Conservation (phyloP, 2,797 vertebrate genomes). For the Craterocephalus amniculus region DNA sequence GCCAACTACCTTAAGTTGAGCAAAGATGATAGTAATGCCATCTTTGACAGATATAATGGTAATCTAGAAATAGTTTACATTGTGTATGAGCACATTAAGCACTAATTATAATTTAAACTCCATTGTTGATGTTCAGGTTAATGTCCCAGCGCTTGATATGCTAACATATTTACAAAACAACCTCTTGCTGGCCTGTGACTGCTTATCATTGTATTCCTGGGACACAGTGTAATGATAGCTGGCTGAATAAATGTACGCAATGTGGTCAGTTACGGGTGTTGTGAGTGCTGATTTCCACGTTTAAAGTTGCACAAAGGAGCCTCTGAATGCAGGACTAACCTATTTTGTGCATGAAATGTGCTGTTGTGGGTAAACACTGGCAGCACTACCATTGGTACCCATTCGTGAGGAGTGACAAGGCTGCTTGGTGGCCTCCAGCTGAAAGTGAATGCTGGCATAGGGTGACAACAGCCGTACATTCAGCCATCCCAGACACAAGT, state of each 20-base stretch:
- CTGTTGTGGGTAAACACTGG: slow-evolving; percentile 70
- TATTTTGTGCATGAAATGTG: slow-evolving; percentile 67
- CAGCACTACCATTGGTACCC: slow-evolving; percentile 45
- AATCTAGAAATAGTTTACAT: not conserved
- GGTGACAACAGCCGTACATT: slow-evolving; percentile 75
- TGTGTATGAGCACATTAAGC: rapidly evolving
- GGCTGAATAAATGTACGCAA: slow-evolving; percentile 22
- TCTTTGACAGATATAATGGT: rapidly evolving
- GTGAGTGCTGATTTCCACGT: slow-evolving; percentile 17
- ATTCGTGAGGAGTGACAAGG: slow-evolving; percentile 69
- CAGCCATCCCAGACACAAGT: slow-evolving; percentile 82
- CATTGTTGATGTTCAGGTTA: slow-evolving; percentile 18
- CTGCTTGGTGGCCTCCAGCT: slow-evolving; percentile 69
- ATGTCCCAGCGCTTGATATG: slow-evolving; percentile 27
- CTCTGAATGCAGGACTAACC: slow-evolving; percentile 47
- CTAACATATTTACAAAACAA: slow-evolving; percentile 67
- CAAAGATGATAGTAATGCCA: not conserved
- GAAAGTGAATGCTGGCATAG: slow-evolving; percentile 70
- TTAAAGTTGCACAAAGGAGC: slow-evolving; percentile 7
- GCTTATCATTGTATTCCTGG: slow-evolving; percentile 35
- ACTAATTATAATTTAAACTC: no score
- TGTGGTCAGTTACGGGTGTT: slow-evolving; percentile 47
- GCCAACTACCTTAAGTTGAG: slow-evolving; percentile 55
- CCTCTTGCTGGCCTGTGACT: slow-evolving; percentile 21
- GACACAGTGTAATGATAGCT: slow-evolving; percentile 16